A percentile compares a stretch with the other conserved stretches of the same genome.
These are phyloP conservation scores for Datnioides undecimradiatus DNA, from an alignment of 2,113 vertebrate species.

Conservation along the genomic window DNA sequence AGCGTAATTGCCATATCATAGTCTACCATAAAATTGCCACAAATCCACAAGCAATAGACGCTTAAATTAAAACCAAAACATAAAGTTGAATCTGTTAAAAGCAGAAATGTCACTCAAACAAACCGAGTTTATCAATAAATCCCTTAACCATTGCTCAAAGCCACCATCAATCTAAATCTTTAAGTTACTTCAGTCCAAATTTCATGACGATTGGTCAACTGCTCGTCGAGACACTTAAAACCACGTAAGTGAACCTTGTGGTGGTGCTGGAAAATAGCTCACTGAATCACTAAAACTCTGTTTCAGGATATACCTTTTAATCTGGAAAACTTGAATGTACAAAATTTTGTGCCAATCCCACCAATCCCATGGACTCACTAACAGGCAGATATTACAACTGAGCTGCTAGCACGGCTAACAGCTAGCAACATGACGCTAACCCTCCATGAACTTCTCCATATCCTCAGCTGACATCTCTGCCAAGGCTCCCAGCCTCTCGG, in stretches of 20 bases:
- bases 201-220: not conserved
- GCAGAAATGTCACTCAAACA: no score
- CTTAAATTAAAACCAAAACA: no score
- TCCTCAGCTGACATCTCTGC: constrained; percentile 30
- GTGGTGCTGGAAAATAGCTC: no score
- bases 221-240: not conserved
- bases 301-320: not conserved
- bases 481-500: constrained; percentile 20
- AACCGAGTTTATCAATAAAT: no score
- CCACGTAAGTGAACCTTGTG: not conserved
- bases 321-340: not conserved
- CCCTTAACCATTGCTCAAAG: not conserved
- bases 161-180: not conserved
- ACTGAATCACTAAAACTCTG: not conserved
- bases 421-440: constrained; percentile 15
- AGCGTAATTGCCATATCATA: no score
- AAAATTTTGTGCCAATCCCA: not conserved
- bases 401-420: not conserved
- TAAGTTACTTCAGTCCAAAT: not conserved
- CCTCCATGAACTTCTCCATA: constrained; percentile 42
- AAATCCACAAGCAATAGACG: no score
- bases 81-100: no score
- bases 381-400: not conserved
- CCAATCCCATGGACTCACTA: no score
- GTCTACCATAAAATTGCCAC: no score